phyloP scores from a whole-genome alignment of 1,140 invertebrate genomes.

The Dendroctonus valens region DNA sequence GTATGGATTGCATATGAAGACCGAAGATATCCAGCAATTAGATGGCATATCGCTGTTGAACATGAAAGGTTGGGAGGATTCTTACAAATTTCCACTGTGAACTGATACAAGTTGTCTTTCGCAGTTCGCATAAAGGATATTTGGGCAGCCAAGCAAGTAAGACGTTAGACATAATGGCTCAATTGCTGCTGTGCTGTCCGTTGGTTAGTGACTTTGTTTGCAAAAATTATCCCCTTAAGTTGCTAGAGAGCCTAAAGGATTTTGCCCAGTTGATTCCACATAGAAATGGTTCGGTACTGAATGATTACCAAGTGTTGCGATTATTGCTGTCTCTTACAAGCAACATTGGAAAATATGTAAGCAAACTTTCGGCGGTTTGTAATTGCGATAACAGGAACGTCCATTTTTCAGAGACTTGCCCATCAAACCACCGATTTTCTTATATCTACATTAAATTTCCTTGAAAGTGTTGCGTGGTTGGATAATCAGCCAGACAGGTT shows the following conservation, averaged over 20 bases:
- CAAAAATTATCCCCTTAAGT: conserved; percentile 1
- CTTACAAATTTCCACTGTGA: too few relatives aligned
- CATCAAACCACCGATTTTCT: conserved; percentile 27
- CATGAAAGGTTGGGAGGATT: neutral
- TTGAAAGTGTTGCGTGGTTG: conserved; percentile 21
- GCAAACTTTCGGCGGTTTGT: conserved; percentile 7
- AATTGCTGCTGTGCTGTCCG: conserved; percentile 29
- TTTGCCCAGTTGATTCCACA: conserved; percentile 19
- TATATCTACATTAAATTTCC: conserved; percentile 27
- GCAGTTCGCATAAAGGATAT: too few relatives aligned
- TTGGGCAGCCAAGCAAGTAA: conserved; percentile 16
- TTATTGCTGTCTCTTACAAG: conserved; percentile 26
- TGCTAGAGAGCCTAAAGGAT: neutral
- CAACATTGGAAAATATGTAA: conserved; percentile 38
- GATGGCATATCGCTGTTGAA: conserved; percentile 28
- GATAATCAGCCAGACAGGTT: conserved; percentile 20
- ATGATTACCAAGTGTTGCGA: conserved; percentile 25
- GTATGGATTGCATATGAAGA: conserved; percentile 24
- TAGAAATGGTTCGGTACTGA: conserved; percentile 19
- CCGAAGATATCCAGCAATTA: conserved; percentile 34
- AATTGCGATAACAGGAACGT: conserved; percentile 4
- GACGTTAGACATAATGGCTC: conserved; percentile 30
- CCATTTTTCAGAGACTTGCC: conserved; percentile 34
- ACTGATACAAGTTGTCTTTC: too few relatives aligned
- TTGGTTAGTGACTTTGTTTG: conserved; percentile 32